Conservation (phyloP, 2,888 invertebrate genomes). For the Limnephilus rhombicus region DNA sequence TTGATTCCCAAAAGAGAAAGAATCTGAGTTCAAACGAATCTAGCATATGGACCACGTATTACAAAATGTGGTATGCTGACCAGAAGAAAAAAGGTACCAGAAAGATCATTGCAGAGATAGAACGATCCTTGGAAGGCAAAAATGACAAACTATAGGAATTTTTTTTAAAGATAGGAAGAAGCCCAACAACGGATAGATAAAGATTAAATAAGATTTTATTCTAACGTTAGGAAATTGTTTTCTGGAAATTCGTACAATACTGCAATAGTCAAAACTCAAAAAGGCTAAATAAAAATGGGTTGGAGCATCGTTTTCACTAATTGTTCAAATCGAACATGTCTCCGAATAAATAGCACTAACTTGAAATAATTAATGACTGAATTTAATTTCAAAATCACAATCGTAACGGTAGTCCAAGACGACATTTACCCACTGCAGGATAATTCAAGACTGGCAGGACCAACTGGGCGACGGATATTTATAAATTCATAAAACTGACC, state of each 20-base stretch:
- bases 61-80: neutral
- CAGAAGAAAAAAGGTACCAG: neutral
- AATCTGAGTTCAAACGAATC: neutral
- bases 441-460: neutral
- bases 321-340: neutral
- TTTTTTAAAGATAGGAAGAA: neutral
- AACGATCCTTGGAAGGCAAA: neutral
- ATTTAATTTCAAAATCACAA: neutral
- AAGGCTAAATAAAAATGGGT: neutral
- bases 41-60: neutral
- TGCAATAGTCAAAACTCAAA: neutral
- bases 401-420: neutral
- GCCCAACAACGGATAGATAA: neutral
- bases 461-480: neutral
- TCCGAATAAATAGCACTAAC: neutral
- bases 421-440: neutral
- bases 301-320: neutral
- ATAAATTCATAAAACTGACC: neutral
- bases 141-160: neutral
- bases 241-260: neutral
- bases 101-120: neutral
- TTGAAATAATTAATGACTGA: neutral
- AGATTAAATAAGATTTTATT: neutral
- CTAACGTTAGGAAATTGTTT: neutral
- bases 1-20: neutral